Percentiles rank a stretch among this genome's conserved stretches.
These are phyloP conservation scores for Stictonetta naevosa DNA, from an alignment of 2,113 vertebrate species.

Conservation along the genomic window DNA sequence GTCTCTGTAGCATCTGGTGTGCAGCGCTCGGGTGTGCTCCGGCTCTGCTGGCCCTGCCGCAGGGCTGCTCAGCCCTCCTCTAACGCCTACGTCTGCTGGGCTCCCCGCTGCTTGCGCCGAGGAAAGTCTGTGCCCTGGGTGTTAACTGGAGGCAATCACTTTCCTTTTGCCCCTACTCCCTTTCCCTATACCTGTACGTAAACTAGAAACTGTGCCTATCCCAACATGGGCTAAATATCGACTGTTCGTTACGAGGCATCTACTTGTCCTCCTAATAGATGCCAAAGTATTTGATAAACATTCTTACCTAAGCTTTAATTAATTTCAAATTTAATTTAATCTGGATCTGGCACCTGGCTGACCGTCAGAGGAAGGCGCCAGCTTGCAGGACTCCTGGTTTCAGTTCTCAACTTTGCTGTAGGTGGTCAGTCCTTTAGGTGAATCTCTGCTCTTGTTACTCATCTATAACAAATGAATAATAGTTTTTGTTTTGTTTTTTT, in stretches of 20 bases:
- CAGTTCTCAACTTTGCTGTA: background rate
- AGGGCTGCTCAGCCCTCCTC: background rate
- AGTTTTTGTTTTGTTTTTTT: background rate
- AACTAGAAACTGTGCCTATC: background rate
- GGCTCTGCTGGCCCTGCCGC: background rate
- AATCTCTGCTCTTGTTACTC: background rate
- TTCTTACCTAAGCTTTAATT: background rate
- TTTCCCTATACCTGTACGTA: background rate
- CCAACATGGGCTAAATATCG: background rate
- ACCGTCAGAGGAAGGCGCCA: background rate
- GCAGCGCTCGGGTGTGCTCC: background rate
- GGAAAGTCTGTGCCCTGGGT: background rate
- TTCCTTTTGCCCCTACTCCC: background rate
- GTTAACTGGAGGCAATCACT: background rate
- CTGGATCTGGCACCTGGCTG: fast-evolving
- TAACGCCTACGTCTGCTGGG: background rate
- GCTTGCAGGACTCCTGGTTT: background rate
- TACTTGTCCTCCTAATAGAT: background rate
- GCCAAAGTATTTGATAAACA: background rate
- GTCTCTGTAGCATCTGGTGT: background rate
- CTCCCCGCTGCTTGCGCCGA: background rate
- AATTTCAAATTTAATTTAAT: background rate
- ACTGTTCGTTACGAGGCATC: background rate
- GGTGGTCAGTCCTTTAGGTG: background rate
- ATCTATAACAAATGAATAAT: background rate